These are phyloP conservation scores for Prionailurus viverrinus DNA, from an alignment of 2,113 vertebrate genomes.

Conservation along the genomic window DNA sequence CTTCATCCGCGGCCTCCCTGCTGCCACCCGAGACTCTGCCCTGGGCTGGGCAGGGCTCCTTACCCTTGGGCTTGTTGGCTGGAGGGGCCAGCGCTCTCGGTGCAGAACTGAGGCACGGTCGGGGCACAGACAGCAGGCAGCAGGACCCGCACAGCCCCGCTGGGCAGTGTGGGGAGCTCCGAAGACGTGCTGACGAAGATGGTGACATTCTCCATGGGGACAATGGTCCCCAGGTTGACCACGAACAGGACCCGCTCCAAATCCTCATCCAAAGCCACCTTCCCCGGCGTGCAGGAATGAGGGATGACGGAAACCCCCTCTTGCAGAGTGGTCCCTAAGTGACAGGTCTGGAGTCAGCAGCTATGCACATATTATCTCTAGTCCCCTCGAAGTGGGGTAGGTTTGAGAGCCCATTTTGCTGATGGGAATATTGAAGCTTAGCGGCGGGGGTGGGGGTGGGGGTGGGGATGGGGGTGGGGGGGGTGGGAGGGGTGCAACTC, in stretches of 20 bases:
- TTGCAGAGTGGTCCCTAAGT: conserved; percentile 34
- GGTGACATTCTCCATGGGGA: conserved; percentile 93
- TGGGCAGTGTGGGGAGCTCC: conserved; percentile 94
- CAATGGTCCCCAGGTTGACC: conserved; percentile 94
- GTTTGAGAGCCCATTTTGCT: neutral
- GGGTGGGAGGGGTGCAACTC: neutral
- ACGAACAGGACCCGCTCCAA: conserved; percentile 94
- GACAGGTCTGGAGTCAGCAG: conserved; percentile 48
- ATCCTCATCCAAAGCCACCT: conserved; percentile 94
- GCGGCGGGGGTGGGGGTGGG: rapidly evolving
- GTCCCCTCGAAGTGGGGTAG: neutral
- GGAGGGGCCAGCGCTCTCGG: conserved; percentile 85
- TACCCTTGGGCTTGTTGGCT: conserved; percentile 90
- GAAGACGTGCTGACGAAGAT: conserved; percentile 97
- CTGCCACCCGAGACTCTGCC: neutral
- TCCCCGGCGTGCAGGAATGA: conserved; percentile 85
- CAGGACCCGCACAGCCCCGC: conserved; percentile 91
- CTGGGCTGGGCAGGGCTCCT: neutral
- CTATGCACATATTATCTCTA: rapidly evolving
- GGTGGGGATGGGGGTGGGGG: no score
- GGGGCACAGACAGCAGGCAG: conserved; percentile 94
- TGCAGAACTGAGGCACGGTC: conserved; percentile 90
- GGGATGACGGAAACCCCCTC: neutral
- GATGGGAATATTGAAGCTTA: conserved; percentile 5
- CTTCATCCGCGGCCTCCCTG: neutral